Percentiles rank a stretch among this genome's conserved stretches.
Evolutionary conservation across 2,113 vertebrate genomes (phyloP).

Genomic region (Oreocharis arfaki): DNA sequence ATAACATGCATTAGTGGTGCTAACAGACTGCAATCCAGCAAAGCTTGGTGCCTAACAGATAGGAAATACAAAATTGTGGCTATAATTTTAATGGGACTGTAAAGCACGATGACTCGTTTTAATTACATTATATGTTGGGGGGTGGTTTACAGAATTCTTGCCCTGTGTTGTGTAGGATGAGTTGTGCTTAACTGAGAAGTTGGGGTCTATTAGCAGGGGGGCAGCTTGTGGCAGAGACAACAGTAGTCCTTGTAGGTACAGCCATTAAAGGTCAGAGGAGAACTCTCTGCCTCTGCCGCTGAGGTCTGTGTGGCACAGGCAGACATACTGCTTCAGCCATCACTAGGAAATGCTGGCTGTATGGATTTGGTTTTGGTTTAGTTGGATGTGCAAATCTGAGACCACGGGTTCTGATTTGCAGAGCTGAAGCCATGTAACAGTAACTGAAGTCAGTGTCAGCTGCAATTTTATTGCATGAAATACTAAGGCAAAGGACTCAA

Average conservation of each 20-base stretch:
- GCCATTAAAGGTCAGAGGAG: background rate
- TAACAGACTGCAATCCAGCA: background rate
- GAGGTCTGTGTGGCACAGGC: background rate
- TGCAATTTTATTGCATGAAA: background rate
- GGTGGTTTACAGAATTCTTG: background rate
- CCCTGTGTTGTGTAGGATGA: background rate
- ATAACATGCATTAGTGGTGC: background rate
- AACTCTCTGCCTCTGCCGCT: background rate
- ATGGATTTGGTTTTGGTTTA: background rate
- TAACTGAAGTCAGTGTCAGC: background rate
- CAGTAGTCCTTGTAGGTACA: background rate
- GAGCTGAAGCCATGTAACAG: background rate
- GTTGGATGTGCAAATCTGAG: background rate
- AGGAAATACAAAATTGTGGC: background rate
- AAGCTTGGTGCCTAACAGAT: background rate
- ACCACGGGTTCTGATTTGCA: background rate
- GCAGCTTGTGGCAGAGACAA: background rate
- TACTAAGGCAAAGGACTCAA: background rate
- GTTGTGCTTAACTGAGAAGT: background rate
- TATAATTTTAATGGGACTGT: background rate
- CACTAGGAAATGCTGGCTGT: background rate
- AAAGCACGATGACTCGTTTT: background rate
- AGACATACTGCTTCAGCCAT: background rate
- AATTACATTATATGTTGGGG: background rate
- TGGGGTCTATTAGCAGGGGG: background rate